A percentile compares a stretch with the other conserved stretches of the same genome.
These are phyloP conservation scores for Scolopax bukidnonensis DNA, from an alignment of 2,797 vertebrate genomes.

Conservation along the genomic window DNA sequence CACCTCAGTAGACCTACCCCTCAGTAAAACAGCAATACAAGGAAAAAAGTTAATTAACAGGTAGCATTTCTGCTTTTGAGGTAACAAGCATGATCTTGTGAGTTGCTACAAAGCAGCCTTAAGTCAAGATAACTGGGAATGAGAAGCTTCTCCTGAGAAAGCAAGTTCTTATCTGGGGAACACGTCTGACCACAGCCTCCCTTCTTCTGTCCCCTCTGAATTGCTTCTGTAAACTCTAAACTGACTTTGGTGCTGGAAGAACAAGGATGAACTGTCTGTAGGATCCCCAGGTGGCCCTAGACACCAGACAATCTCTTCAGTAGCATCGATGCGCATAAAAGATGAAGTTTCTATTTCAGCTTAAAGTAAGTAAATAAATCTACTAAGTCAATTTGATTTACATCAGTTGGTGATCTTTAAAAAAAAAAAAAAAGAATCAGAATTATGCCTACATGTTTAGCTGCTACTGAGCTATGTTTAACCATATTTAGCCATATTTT, in stretches of 20 bases:
- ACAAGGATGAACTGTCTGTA: not conserved
- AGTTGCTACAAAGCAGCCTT: not conserved
- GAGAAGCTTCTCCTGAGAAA: not conserved
- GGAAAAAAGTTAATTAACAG: not conserved
- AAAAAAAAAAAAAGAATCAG: not conserved
- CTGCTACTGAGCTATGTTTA: not conserved
- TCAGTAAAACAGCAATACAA: not conserved
- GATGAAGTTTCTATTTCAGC: not conserved
- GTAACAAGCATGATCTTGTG: not conserved
- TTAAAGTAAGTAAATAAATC: not conserved
- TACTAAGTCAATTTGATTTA: not conserved
- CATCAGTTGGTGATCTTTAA: not conserved
- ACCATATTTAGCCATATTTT: not conserved
- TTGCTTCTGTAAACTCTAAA: not conserved
- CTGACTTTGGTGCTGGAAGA: not conserved
- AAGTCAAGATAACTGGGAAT: not conserved
- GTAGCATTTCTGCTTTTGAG: not conserved
- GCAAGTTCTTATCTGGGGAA: not conserved
- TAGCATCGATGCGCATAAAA: not conserved
- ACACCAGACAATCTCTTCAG: not conserved
- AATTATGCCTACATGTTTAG: not conserved
- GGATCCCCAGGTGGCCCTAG: not conserved
- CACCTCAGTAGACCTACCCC: not conserved
- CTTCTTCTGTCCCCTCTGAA: not conserved
- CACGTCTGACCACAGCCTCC: rapidly evolving